phyloP scores from a whole-genome alignment of 2,797 vertebrate species.

The Eospalax fontanierii region DNA sequence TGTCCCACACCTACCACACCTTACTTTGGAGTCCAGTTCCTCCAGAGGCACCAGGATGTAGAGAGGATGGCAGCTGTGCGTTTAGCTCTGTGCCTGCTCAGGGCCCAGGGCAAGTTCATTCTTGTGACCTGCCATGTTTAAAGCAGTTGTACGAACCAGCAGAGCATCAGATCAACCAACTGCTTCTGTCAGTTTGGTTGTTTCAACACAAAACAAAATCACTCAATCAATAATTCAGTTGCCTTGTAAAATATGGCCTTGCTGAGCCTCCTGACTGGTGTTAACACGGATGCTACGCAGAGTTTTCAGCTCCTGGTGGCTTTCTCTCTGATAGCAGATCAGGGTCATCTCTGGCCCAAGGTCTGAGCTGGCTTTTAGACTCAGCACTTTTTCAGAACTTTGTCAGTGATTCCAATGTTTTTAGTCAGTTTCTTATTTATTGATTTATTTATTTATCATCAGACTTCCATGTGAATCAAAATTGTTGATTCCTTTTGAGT shows the following conservation, averaged over 20 bases:
- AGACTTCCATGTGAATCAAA: background rate
- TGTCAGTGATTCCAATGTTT: background rate
- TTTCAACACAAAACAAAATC: background rate
- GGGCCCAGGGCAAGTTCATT: background rate
- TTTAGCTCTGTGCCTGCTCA: fast-evolving
- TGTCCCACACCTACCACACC: no score
- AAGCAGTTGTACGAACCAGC: background rate
- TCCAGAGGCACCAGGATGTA: background rate
- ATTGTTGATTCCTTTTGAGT: no score
- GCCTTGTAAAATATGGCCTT: background rate
- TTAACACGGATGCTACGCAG: fast-evolving
- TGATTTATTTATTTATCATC: background rate
- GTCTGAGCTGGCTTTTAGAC: background rate
- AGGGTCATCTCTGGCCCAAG: background rate
- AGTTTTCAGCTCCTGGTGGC: fast-evolving
- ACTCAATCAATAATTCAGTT: background rate
- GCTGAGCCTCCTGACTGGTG: background rate
- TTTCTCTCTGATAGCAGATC: fast-evolving
- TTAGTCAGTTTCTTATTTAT: background rate
- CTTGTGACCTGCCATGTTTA: fast-evolving
- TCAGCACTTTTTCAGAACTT: background rate
- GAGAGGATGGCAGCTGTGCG: background rate
- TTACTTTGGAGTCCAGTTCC: background rate
- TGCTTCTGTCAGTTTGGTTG: background rate
- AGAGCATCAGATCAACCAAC: background rate